These are phyloP conservation scores for Limnephilus lunatus DNA, from an alignment of 2,888 invertebrate species.

Conservation along the genomic window DNA sequence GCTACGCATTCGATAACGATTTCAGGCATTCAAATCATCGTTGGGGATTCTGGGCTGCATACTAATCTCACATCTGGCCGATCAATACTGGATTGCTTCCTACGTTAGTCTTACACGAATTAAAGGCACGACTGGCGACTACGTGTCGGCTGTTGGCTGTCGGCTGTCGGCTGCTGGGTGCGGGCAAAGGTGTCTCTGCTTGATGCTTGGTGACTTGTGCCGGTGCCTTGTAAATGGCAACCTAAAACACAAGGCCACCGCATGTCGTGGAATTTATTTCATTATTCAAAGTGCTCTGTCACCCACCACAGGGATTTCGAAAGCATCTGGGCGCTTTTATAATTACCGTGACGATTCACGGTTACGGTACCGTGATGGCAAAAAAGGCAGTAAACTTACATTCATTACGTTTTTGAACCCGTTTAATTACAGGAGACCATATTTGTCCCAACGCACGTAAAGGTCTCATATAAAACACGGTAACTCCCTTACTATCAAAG, in stretches of 20 bases:
- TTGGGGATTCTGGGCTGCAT: background rate
- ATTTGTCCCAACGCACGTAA: too few species aligned
- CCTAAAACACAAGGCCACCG: background rate
- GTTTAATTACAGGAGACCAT: too few species aligned
- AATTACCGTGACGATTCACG: too few species aligned
- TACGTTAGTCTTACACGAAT: background rate
- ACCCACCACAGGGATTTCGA: background rate
- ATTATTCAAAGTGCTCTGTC: background rate
- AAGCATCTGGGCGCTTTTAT: background rate
- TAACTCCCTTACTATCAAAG: too few species aligned
- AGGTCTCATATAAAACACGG: too few species aligned
- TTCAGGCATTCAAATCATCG: conserved; percentile 42
- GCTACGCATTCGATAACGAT: conserved; percentile 34
- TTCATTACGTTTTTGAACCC: too few species aligned
- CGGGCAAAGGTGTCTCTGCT: background rate
- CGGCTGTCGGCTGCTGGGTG: too few species aligned
- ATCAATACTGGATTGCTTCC: conserved; percentile 12
- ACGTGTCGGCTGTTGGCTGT: background rate
- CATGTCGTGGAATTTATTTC: background rate
- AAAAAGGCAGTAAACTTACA: too few species aligned
- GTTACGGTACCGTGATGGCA: too few species aligned
- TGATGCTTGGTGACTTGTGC: background rate
- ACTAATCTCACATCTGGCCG: background rate
- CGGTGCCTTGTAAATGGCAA: background rate
- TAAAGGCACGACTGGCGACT: conserved; percentile 4